These are phyloP conservation scores for Lindbergichthys nudifrons DNA, from an alignment of 2,797 vertebrate genomes.

Conservation along the genomic window DNA sequence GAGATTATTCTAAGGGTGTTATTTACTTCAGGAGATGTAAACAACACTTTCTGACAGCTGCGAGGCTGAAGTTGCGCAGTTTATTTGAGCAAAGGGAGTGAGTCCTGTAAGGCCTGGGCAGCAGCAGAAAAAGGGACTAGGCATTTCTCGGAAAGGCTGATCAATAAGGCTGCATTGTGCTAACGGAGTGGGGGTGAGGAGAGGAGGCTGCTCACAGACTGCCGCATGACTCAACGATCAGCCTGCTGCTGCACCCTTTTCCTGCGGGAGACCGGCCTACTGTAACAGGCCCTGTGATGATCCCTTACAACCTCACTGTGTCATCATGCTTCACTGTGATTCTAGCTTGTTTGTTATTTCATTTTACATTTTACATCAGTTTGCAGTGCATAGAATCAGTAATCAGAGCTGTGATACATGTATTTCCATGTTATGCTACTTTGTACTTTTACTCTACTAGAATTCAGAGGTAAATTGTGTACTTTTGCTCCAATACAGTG, in stretches of 20 bases:
- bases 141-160: slow-evolving; percentile 48
- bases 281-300: neutral
- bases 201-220: slow-evolving; percentile 30
- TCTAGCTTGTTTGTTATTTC: neutral
- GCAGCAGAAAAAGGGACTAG: slow-evolving; percentile 18
- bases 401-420: neutral
- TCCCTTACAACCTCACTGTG: neutral
- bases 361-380: neutral
- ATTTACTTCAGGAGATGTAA: neutral
- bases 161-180: slow-evolving; percentile 78
- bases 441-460: no score
- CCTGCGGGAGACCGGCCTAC: slow-evolving; percentile 31
- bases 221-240: slow-evolving; percentile 79
- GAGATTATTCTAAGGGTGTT: fast-evolving
- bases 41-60: neutral
- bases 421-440: no score
- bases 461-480: no score
- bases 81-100: slow-evolving; percentile 1
- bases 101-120: slow-evolving; percentile 1
- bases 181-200: slow-evolving; percentile 59
- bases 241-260: slow-evolving; percentile 68
- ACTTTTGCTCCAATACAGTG: no score
- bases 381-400: neutral
- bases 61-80: slow-evolving; percentile 42
- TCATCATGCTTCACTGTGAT: neutral